Evolutionary conservation across 2,113 vertebrate genomes (phyloP).

Genomic region (Myrmecobius fasciatus): DNA sequence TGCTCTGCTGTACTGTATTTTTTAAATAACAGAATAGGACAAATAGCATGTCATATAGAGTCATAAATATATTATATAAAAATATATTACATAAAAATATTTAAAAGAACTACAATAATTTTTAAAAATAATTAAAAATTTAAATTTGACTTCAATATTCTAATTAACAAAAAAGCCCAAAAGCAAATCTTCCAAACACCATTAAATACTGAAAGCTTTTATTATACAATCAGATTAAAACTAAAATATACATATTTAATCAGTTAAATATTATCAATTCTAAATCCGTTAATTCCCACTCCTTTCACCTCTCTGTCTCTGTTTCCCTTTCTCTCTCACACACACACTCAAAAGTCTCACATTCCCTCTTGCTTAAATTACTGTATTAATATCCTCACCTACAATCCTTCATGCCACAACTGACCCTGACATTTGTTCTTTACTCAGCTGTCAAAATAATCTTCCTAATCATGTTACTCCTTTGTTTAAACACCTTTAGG

Average conservation of each 20-base stretch:
- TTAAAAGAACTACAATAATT: background rate
- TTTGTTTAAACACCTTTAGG: background rate
- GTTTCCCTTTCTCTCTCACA: background rate
- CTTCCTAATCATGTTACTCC: background rate
- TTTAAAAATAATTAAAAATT: constrained; percentile 1
- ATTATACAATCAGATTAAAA: background rate
- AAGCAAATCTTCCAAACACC: background rate
- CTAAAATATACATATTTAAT: background rate
- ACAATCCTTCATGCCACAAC: background rate
- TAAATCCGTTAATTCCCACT: background rate
- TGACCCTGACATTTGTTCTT: background rate
- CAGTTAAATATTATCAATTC: background rate
- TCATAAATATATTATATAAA: constrained; percentile 5
- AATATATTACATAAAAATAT: constrained; percentile 1
- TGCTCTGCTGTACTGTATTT: constrained; percentile 89
- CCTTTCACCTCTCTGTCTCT: too few species aligned
- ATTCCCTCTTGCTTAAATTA: background rate
- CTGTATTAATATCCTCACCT: background rate
- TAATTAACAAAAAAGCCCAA: background rate
- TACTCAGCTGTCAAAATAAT: background rate
- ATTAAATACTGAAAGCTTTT: background rate
- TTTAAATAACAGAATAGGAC: constrained; percentile 64
- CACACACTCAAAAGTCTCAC: background rate
- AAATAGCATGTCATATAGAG: background rate
- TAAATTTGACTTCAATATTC: background rate